Evolutionary conservation across 2,888 invertebrate genomes (phyloP).

Genomic region (Pheosia gnoma): DNA sequence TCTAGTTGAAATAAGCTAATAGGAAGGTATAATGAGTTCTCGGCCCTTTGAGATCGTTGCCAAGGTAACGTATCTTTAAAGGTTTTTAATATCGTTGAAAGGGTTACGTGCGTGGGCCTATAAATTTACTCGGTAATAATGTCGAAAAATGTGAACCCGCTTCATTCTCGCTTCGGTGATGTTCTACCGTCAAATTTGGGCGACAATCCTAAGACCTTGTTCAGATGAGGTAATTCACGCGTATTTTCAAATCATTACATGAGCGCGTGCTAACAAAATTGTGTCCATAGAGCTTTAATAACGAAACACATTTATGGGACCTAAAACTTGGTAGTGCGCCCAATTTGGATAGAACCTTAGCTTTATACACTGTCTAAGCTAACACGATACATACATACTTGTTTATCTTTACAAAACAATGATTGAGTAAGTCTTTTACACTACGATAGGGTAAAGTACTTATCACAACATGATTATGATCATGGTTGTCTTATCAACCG

Average conservation of each 20-base stretch:
- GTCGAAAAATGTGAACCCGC: constrained; percentile 14
- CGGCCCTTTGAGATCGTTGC: constrained; percentile 28
- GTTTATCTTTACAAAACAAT: neutral
- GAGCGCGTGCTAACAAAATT: no score
- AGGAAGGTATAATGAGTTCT: constrained; percentile 32
- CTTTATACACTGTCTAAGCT: neutral
- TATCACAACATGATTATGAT: neutral
- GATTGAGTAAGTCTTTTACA: neutral
- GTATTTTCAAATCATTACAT: no score
- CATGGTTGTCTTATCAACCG: neutral
- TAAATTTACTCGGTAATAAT: constrained; percentile 26
- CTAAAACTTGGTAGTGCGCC: no score
- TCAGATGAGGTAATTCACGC: no score
- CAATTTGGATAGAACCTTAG: neutral
- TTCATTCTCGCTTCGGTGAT: constrained; percentile 17
- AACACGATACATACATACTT: neutral
- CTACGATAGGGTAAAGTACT: neutral
- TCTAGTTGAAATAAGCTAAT: constrained; percentile 19
- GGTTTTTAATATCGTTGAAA: constrained; percentile 30
- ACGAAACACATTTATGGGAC: no score
- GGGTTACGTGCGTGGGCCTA: constrained; percentile 18
- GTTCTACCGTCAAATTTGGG: neutral
- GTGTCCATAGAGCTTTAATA: no score
- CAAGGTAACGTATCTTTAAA: constrained; percentile 19
- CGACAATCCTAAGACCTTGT: neutral